phyloP scores from a whole-genome alignment of 2,113 vertebrate species.

The Empidonax traillii region DNA sequence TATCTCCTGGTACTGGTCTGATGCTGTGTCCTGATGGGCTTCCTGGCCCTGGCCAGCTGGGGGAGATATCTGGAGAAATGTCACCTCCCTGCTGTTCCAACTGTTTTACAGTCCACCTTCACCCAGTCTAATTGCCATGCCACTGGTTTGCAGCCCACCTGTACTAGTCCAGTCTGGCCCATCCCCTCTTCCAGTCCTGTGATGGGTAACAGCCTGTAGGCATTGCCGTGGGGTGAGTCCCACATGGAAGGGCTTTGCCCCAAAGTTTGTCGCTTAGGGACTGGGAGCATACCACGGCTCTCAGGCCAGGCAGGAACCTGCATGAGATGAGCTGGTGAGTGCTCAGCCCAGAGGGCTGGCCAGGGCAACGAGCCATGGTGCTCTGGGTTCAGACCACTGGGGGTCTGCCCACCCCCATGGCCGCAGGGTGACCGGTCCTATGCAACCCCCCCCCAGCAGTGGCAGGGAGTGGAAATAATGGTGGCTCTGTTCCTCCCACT shows the following conservation, averaged over 20 bases:
- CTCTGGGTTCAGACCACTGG: neutral
- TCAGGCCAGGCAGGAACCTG: neutral
- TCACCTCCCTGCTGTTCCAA: neutral
- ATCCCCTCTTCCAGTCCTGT: neutral
- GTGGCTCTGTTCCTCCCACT: neutral
- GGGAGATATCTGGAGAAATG: neutral
- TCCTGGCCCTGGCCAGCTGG: neutral
- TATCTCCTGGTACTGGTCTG: neutral
- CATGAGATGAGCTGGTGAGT: neutral
- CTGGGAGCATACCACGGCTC: neutral
- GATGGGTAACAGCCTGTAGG: neutral
- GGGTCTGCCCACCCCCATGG: fast-evolving
- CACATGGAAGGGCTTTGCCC: neutral
- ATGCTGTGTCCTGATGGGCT: neutral
- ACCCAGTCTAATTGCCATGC: neutral
- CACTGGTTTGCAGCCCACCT: neutral
- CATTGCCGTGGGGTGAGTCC: neutral
- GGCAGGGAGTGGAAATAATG: neutral
- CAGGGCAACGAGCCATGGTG: neutral
- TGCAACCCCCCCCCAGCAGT: neutral
- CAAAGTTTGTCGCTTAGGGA: neutral
- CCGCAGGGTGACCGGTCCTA: neutral
- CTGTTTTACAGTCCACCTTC: neutral
- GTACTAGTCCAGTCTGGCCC: neutral
- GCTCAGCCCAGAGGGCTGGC: neutral